Evolutionary conservation across 2,113 vertebrate genomes (phyloP).

Genomic region (Oceanites oceanicus): DNA sequence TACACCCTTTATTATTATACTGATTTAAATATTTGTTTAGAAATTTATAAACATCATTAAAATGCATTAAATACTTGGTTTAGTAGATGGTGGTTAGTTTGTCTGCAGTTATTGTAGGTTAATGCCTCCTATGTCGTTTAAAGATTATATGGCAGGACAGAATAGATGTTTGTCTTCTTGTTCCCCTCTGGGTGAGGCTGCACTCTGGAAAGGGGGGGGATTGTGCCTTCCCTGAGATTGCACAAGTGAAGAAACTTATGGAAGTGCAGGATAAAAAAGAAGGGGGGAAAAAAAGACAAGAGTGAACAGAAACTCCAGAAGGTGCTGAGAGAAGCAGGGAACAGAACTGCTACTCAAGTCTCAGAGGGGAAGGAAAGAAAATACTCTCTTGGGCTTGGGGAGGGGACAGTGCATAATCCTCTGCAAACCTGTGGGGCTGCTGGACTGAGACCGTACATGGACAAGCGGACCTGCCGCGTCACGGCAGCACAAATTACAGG

Average conservation of each 20-base stretch:
- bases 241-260: background rate
- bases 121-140: background rate
- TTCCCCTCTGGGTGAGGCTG: background rate
- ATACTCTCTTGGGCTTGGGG: background rate
- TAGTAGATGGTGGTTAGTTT: background rate
- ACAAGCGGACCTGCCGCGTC: rapidly evolving
- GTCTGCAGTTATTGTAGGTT: background rate
- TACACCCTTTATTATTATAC: background rate
- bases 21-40: background rate
- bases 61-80: background rate
- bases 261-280: background rate
- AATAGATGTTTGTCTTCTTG: background rate
- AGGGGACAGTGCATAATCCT: background rate
- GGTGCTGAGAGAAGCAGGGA: background rate
- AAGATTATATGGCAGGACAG: background rate
- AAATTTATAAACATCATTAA: background rate
- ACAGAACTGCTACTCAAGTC: background rate
- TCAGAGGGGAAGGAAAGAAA: background rate
- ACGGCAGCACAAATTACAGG: background rate
- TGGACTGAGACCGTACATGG: rapidly evolving
- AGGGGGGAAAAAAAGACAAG: background rate
- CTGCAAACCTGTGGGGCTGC: background rate
- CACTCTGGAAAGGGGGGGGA: background rate
- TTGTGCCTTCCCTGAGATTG: background rate
- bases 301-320: background rate